A percentile compares a stretch with the other conserved stretches of the same genome.
Conservation (phyloP, 2,888 invertebrate species). For the Drosophila barbarae region DNA sequence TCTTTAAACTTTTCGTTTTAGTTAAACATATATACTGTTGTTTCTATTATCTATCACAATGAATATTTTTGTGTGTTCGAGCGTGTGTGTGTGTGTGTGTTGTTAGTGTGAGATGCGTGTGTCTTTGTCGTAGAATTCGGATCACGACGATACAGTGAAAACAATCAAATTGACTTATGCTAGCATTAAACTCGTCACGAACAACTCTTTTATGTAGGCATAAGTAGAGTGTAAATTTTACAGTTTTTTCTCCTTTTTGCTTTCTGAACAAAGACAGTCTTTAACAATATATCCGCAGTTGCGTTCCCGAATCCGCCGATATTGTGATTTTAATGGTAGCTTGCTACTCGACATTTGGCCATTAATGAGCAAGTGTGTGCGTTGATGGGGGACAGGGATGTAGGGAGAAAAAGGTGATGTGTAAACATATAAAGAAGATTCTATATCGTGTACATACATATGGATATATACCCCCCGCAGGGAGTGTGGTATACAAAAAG, state of each 20-base stretch:
- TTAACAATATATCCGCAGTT: slow-evolving; percentile 47
- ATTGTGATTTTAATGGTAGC: slow-evolving; percentile 40
- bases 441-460: slow-evolving; percentile 7
- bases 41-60: slow-evolving; percentile 62
- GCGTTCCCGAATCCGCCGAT: slow-evolving; percentile 12
- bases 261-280: slow-evolving; percentile 75
- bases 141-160: slow-evolving; percentile 33
- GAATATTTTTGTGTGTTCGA: slow-evolving; percentile 52
- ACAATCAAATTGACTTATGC: slow-evolving; percentile 37
- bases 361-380: slow-evolving; percentile 65
- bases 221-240: slow-evolving; percentile 32
- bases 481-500: slow-evolving; percentile 22
- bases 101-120: slow-evolving; percentile 36
- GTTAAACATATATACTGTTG: slow-evolving; percentile 64
- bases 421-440: slow-evolving; percentile 21
- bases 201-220: slow-evolving; percentile 35
- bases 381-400: slow-evolving; percentile 37
- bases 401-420: neutral
- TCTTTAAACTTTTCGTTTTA: slow-evolving; percentile 35
- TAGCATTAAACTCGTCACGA: slow-evolving; percentile 42
- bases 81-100: slow-evolving; percentile 32
- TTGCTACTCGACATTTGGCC: slow-evolving; percentile 61
- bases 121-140: slow-evolving; percentile 36
- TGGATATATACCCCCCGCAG: neutral
- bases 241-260: slow-evolving; percentile 36